Evolutionary conservation across 2,888 invertebrate species (phyloP).

Genomic region (Tineola bisselliella): DNA sequence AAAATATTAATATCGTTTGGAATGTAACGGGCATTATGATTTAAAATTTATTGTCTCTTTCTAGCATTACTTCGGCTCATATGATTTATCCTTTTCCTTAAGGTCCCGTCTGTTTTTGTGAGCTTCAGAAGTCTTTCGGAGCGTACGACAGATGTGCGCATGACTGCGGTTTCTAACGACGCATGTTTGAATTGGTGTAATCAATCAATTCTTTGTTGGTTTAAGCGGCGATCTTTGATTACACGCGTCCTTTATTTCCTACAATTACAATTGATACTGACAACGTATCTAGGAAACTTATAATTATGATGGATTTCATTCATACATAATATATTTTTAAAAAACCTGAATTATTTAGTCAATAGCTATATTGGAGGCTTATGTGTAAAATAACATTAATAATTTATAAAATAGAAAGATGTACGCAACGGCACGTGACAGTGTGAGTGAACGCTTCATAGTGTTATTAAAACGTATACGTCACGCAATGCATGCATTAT

Average conservation of each 20-base stretch:
- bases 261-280: neutral
- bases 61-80: conserved; percentile 13
- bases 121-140: conserved; percentile 54
- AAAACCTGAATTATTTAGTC: too few relatives aligned
- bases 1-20: neutral
- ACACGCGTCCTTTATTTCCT: neutral
- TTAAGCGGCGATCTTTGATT: conserved; percentile 9
- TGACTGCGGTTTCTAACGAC: conserved; percentile 60
- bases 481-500: too few relatives aligned
- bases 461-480: too few relatives aligned
- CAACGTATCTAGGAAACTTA: neutral
- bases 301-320: neutral
- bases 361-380: too few relatives aligned
- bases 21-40: neutral
- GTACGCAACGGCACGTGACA: neutral
- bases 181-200: conserved; percentile 59
- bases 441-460: too few relatives aligned
- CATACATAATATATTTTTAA: too few relatives aligned
- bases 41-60: neutral
- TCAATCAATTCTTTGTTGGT: conserved; percentile 57
- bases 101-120: conserved; percentile 53
- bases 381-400: neutral
- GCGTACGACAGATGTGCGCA: conserved; percentile 65
- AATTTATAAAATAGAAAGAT: neutral
- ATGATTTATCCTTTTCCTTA: conserved; percentile 38